phyloP scores from a whole-genome alignment of 1,140 invertebrate species.

The Drosophila pseudoobscura region DNA sequence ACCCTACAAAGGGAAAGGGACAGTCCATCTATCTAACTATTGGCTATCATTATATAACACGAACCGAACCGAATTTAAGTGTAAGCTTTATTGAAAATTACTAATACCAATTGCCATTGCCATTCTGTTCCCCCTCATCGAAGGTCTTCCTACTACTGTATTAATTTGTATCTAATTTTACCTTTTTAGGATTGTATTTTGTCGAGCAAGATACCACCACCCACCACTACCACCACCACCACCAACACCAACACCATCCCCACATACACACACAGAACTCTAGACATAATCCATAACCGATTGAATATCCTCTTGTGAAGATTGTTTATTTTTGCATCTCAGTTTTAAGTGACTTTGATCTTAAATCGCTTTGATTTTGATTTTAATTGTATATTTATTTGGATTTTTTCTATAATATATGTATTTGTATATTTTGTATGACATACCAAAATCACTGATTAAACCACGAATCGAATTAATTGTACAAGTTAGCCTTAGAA shows the following conservation, averaged over 20 bases:
- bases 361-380: not conserved
- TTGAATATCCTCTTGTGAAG: slow-evolving; percentile 17
- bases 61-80: slow-evolving; percentile 19
- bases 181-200: slow-evolving; percentile 57
- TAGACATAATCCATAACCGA: slow-evolving; percentile 34
- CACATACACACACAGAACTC: slow-evolving; percentile 51
- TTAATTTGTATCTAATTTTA: slow-evolving; percentile 43
- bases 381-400: slow-evolving; percentile 2
- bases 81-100: slow-evolving; percentile 28
- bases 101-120: slow-evolving; percentile 2
- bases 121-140: slow-evolving; percentile 10
- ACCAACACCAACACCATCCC: slow-evolving; percentile 26
- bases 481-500: slow-evolving; percentile 7
- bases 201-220: slow-evolving; percentile 56
- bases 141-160: slow-evolving; percentile 23
- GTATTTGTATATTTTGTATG: slow-evolving; percentile 19
- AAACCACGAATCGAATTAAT: slow-evolving; percentile 3
- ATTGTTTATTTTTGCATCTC: slow-evolving; percentile 49
- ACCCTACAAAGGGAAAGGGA: not conserved
- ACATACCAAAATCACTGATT: not conserved
- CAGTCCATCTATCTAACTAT: not conserved
- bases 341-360: slow-evolving; percentile 1
- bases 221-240: slow-evolving; percentile 35
- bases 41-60: slow-evolving; percentile 26
- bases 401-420: slow-evolving; percentile 2